Conservation (phyloP, 2,113 vertebrate species). For the Sitta europaea region DNA sequence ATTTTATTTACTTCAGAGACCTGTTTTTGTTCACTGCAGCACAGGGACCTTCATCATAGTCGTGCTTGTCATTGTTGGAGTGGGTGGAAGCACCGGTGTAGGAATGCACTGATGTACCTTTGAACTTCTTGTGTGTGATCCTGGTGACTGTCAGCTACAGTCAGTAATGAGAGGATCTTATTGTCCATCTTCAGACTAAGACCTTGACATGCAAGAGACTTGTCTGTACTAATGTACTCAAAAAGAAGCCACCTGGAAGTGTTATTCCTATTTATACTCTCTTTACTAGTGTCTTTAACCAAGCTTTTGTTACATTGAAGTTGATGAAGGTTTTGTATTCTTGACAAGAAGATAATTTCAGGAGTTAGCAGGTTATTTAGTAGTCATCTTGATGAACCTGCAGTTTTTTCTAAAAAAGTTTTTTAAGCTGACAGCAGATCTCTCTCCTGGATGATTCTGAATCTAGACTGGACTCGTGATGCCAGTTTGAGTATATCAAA, state of each 20-base stretch:
- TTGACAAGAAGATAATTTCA: not conserved
- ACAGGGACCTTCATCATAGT: not conserved
- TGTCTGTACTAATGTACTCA: accelerated
- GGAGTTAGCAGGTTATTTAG: not conserved
- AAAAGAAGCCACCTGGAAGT: not conserved
- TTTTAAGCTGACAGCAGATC: not conserved
- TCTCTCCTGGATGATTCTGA: not conserved
- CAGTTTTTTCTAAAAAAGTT: not conserved
- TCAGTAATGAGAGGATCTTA: not conserved
- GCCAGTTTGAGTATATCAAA: not conserved
- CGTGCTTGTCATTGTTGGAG: not conserved
- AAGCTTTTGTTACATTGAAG: not conserved
- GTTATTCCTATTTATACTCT: not conserved
- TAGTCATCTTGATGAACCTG: not conserved
- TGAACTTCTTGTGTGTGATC: not conserved
- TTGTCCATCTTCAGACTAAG: not conserved
- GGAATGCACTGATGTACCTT: not conserved
- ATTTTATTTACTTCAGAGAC: not conserved
- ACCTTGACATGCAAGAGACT: not conserved
- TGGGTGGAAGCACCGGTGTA: not conserved
- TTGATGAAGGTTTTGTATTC: not conserved
- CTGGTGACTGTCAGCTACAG: not conserved
- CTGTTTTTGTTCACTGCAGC: not conserved
- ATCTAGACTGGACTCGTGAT: not conserved
- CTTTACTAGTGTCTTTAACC: not conserved